These are phyloP conservation scores for Verasper variegatus DNA, from an alignment of 2,113 vertebrate genomes.

Conservation along the genomic window DNA sequence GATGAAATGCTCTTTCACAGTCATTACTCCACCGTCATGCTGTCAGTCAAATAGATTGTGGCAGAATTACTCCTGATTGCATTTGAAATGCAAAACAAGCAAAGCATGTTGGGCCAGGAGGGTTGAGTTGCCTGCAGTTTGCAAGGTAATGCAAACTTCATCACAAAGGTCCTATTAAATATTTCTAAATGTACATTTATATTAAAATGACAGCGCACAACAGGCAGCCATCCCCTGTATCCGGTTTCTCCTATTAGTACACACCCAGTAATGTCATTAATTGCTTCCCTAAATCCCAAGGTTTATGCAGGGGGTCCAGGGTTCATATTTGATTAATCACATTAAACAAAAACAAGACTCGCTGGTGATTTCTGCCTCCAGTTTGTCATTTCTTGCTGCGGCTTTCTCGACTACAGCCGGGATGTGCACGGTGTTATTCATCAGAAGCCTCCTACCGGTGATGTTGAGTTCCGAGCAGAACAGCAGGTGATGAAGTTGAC, in stretches of 20 bases:
- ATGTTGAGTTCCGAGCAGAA: slow-evolving; percentile 66
- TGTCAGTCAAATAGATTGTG: slow-evolving; percentile 77
- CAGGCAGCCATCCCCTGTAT: slow-evolving; percentile 39
- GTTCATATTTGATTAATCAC: slow-evolving; percentile 53
- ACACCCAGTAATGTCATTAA: slow-evolving; percentile 70
- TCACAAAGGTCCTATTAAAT: slow-evolving; percentile 62
- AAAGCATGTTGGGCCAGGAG: slow-evolving; percentile 46
- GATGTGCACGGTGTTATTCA: slow-evolving; percentile 60
- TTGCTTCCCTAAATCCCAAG: slow-evolving; percentile 64
- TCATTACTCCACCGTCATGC: slow-evolving; percentile 59
- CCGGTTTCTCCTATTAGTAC: slow-evolving; percentile 54
- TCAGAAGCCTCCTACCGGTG: slow-evolving; percentile 61
- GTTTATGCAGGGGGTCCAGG: slow-evolving; percentile 41
- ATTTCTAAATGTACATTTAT: slow-evolving; percentile 65
- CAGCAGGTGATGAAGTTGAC: slow-evolving; percentile 76
- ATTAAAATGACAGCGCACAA: slow-evolving; percentile 43
- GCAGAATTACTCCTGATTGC: slow-evolving; percentile 77
- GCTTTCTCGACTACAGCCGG: slow-evolving; percentile 31
- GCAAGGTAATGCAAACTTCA: slow-evolving; percentile 44
- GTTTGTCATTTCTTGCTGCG: slow-evolving; percentile 42
- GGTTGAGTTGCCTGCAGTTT: slow-evolving; percentile 46
- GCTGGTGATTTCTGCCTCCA: slow-evolving; percentile 26
- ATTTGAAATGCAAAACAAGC: slow-evolving; percentile 81
- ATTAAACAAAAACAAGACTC: slow-evolving; percentile 23
- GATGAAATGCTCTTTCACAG: slow-evolving; percentile 60